A percentile compares a stretch with the other conserved stretches of the same genome.
Conservation (phyloP, 1,140 invertebrate genomes). For the Papilio machaon region DNA sequence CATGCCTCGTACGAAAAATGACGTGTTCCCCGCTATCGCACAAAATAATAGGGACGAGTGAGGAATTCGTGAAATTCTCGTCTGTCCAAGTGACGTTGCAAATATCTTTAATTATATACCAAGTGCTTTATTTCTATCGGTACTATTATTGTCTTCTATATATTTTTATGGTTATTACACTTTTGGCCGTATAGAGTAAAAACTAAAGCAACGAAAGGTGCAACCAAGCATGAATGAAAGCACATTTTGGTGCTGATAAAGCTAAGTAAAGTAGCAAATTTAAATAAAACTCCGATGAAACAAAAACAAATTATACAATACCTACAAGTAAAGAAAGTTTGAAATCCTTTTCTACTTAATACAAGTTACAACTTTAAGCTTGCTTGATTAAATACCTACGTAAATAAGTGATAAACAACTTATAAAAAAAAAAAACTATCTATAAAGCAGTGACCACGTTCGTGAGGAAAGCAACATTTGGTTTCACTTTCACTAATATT, state of each 20-base stretch:
- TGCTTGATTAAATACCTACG: no score
- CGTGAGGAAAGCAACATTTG: neutral
- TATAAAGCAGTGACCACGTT: neutral
- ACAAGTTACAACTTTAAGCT: no score
- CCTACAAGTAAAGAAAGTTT: no score
- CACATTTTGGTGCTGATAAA: no score
- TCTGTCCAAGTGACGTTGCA: conserved; percentile 3
- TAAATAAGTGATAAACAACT: neutral
- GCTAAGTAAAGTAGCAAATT: no score
- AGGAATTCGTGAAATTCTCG: conserved; percentile 47
- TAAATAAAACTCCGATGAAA: no score
- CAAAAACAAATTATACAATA: no score
- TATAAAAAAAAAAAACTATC: neutral
- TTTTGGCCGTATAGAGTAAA: no score
- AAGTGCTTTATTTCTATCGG: conserved; percentile 15
- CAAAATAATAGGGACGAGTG: conserved; percentile 45
- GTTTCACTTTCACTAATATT: conserved; percentile 35
- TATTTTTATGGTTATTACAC: no score
- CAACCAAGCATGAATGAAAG: no score
- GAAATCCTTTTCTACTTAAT: no score
- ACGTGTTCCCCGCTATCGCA: conserved; percentile 49
- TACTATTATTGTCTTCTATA: neutral
- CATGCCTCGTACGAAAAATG: conserved; percentile 70
- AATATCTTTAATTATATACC: conserved; percentile 38
- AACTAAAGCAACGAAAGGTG: no score